Evolutionary conservation across 2,113 vertebrate genomes (phyloP).

Genomic region (Sylvilagus bachmani): DNA sequence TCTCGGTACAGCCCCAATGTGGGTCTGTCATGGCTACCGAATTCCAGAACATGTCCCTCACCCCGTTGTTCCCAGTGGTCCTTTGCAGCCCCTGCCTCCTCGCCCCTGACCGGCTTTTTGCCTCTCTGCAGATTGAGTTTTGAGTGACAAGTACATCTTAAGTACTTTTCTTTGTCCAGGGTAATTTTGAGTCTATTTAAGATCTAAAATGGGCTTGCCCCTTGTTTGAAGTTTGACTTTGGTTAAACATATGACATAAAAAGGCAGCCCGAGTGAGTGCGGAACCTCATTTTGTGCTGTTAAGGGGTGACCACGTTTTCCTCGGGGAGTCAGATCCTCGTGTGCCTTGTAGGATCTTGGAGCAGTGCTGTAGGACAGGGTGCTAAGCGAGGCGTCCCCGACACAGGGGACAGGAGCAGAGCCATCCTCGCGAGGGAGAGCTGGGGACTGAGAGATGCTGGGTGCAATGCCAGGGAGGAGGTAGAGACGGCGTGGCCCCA

Average conservation of each 20-base stretch:
- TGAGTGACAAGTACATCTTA: background rate
- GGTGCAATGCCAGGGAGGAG: background rate
- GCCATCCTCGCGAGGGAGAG: background rate
- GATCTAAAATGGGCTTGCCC: background rate
- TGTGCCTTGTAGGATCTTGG: background rate
- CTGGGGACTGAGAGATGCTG: background rate
- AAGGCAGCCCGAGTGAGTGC: background rate
- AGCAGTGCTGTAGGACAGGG: background rate
- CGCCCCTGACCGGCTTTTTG: background rate
- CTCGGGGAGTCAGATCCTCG: background rate
- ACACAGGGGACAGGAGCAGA: background rate
- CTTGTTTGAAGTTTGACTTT: constrained; percentile 16
- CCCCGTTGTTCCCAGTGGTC: background rate
- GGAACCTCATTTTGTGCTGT: background rate
- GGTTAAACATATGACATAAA: background rate
- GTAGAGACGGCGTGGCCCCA: background rate
- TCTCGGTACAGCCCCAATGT: background rate
- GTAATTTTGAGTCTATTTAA: constrained; percentile 36
- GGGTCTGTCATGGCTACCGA: background rate
- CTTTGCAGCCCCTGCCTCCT: too few species aligned
- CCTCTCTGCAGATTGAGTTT: background rate
- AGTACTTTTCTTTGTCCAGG: background rate
- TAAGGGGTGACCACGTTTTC: too few species aligned
- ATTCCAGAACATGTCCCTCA: background rate
- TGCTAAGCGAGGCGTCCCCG: background rate